These are phyloP conservation scores for Pterostichus madidus DNA, from an alignment of 2,888 invertebrate genomes.

Conservation along the genomic window DNA sequence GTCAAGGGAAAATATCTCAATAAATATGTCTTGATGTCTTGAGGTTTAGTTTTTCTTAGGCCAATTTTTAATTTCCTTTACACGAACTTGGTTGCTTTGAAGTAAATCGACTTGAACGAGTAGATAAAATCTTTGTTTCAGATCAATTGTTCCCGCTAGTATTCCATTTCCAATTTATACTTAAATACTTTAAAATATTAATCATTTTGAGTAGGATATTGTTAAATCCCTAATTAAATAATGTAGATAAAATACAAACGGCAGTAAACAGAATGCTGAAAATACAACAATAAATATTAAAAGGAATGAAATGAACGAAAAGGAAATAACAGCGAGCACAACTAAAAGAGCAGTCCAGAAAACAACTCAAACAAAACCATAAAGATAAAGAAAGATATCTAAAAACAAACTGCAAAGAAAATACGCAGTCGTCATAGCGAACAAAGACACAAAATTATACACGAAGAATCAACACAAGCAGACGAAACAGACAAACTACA, in stretches of 20 bases:
- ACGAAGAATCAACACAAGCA: constrained; percentile 44
- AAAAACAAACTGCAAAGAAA: constrained; percentile 47
- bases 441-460: constrained; percentile 48
- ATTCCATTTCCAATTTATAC: no score
- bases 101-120: no score
- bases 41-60: no score
- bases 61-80: no score
- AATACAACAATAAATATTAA: constrained; percentile 26
- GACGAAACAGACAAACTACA: constrained; percentile 43
- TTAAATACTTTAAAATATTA: no score
- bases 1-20: no score
- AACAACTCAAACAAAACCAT: constrained; percentile 46
- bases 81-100: no score
- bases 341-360: constrained; percentile 36
- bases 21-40: no score
- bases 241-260: neutral
- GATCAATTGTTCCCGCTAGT: no score
- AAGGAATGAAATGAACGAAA: constrained; percentile 13
- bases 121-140: no score
- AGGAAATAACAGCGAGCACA: constrained; percentile 28
- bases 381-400: constrained; percentile 49
- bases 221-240: no score
- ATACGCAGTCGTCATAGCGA: constrained; percentile 41
- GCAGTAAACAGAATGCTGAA: constrained; percentile 11
- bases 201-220: no score